Percentiles rank a stretch among this genome's conserved stretches.
Evolutionary conservation across 92 coral and sea anemone species (phyloP).

Genomic region (Paragorgia papillata): DNA sequence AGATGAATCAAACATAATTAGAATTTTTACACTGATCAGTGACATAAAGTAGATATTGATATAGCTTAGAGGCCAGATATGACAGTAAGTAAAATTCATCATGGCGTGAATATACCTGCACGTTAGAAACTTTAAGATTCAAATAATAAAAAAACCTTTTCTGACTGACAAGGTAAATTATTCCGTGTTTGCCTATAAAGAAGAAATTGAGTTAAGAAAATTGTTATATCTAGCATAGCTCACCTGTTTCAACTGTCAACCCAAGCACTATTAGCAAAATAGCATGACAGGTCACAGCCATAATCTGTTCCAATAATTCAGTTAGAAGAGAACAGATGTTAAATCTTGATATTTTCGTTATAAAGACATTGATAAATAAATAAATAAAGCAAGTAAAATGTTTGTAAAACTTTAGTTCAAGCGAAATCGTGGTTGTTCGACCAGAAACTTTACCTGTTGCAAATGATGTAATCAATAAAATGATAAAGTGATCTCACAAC

Average conservation of each 20-base stretch:
- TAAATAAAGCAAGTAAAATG: not conserved
- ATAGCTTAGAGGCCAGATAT: too few species aligned
- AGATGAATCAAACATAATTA: too few species aligned
- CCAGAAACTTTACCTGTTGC: conserved; percentile 33
- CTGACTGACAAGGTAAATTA: not conserved
- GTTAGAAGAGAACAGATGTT: not conserved
- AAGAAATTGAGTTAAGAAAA: too few species aligned
- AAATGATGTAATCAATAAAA: conserved; percentile 12
- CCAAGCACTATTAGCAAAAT: conserved; percentile 3
- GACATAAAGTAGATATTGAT: too few species aligned
- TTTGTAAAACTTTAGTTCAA: not conserved
- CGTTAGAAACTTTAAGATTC: too few species aligned
- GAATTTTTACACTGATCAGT: too few species aligned
- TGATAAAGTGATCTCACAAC: too few species aligned
- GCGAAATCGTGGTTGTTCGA: conserved; percentile 8
- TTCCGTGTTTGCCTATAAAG: too few species aligned
- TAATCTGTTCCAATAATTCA: not conserved
- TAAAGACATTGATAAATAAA: conserved; percentile 9
- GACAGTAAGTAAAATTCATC: too few species aligned
- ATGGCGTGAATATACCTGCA: too few species aligned
- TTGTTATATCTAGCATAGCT: not conserved
- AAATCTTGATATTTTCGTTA: not conserved
- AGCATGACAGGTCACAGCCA: not conserved
- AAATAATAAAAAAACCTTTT: too few species aligned
- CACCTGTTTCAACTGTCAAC: conserved; percentile 25